These are phyloP conservation scores for Pararge aegeria DNA, from an alignment of 1,140 invertebrate genomes.

Conservation along the genomic window DNA sequence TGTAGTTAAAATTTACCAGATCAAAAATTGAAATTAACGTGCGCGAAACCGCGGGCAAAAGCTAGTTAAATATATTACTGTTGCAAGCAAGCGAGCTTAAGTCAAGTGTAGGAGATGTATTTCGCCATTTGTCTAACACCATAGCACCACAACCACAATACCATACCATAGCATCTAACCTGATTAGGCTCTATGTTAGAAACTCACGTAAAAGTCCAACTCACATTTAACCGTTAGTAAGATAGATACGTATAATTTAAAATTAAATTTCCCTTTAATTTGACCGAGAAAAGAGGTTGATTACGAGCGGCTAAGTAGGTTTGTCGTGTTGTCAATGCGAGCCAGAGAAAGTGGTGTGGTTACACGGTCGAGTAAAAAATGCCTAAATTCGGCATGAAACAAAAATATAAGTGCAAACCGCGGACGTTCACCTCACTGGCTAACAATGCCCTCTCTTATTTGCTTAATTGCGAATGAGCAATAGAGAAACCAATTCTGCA, in stretches of 20 bases:
- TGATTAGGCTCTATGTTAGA: background rate
- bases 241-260: background rate
- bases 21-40: no score
- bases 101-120: no score
- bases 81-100: no score
- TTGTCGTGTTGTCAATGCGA: constrained; percentile 24
- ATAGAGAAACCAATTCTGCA: no score
- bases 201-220: background rate
- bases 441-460: background rate
- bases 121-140: no score
- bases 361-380: constrained; percentile 37
- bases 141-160: no score
- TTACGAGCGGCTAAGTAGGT: constrained; percentile 21
- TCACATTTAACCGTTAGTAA: background rate
- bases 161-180: no score
- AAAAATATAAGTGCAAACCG: constrained; percentile 39
- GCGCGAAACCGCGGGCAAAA: no score
- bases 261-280: constrained; percentile 29
- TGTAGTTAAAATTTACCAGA: no score
- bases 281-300: constrained; percentile 17
- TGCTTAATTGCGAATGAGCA: no score
- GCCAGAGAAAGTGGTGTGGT: constrained; percentile 45
- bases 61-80: no score
- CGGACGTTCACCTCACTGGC: constrained; percentile 40
- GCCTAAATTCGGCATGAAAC: constrained; percentile 38